Percentiles rank a stretch among this genome's conserved stretches.
phyloP scores from a whole-genome alignment of 2,888 invertebrate species.

The Trichogramma evanescens region DNA sequence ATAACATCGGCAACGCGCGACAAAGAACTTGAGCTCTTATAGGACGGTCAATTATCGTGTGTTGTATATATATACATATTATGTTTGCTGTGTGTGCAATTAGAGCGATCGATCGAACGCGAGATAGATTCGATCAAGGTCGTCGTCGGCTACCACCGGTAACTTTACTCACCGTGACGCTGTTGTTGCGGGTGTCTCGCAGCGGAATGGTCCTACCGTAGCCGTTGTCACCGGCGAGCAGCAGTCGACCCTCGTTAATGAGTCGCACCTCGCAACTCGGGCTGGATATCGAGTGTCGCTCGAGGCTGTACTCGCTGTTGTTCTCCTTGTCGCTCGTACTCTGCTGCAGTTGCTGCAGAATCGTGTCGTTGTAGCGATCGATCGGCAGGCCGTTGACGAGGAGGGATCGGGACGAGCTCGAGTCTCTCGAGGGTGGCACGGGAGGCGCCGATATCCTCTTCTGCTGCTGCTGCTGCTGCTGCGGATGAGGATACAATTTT shows the following conservation, averaged over 20 bases:
- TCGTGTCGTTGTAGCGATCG: conserved; percentile 4
- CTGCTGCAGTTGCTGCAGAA: background rate
- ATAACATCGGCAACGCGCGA: too few species aligned
- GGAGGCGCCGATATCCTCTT: conserved; percentile 53
- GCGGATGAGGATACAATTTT: background rate
- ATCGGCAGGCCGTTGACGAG: conserved; percentile 15
- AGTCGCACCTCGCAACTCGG: conserved; percentile 8
- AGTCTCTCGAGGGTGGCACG: conserved; percentile 74
- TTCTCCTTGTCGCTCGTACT: conserved; percentile 1
- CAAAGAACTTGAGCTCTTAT: too few species aligned
- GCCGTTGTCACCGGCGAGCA: too few species aligned
- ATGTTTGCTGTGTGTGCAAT: too few species aligned
- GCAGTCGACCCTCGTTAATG: conserved; percentile 1
- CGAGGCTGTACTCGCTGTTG: background rate
- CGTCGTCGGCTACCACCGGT: too few species aligned
- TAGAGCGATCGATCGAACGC: too few species aligned
- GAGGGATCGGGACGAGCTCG: conserved; percentile 43
- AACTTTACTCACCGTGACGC: background rate
- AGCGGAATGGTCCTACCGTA: too few species aligned
- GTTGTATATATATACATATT: too few species aligned
- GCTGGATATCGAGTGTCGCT: conserved; percentile 1
- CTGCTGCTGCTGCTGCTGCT: conserved; percentile 1
- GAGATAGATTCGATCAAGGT: too few species aligned
- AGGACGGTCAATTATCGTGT: too few species aligned
- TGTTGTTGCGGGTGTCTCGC: too few species aligned